phyloP scores from a whole-genome alignment of 2,113 vertebrate species.

The Cynocephalus volans region DNA sequence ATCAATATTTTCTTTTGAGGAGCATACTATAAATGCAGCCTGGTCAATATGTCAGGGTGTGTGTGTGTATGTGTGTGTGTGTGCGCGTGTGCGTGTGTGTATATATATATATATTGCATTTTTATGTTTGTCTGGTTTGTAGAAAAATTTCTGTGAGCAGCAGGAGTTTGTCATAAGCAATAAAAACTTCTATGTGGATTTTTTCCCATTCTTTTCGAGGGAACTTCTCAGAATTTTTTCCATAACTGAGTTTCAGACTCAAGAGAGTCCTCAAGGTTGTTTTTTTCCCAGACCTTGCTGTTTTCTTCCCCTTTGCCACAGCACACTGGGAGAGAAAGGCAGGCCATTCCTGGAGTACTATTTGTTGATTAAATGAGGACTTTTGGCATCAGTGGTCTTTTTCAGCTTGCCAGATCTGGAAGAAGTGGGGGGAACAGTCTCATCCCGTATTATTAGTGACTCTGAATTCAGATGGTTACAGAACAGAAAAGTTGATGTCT shows the following conservation, averaged over 20 bases:
- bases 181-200: constrained; percentile 77
- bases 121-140: constrained; percentile 66
- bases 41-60: neutral
- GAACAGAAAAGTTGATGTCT: neutral
- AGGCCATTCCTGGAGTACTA: neutral
- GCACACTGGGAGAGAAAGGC: neutral
- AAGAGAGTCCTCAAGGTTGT: constrained; percentile 1
- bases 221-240: constrained; percentile 70
- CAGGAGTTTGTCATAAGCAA: constrained; percentile 72
- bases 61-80: neutral
- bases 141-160: constrained; percentile 69
- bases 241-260: constrained; percentile 65
- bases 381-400: neutral
- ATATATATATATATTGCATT: neutral
- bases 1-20: constrained; percentile 15
- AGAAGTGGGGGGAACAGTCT: neutral
- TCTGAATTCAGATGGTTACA: neutral
- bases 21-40: neutral
- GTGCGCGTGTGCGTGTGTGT: neutral
- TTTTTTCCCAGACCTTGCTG: constrained; percentile 46
- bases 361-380: constrained; percentile 53
- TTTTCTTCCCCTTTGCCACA: constrained; percentile 53
- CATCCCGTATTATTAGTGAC: neutral
- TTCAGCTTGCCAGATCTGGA: neutral
- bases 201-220: constrained; percentile 79